These are phyloP conservation scores for Carapus acus DNA, from an alignment of 2,797 vertebrate species.

Conservation along the genomic window DNA sequence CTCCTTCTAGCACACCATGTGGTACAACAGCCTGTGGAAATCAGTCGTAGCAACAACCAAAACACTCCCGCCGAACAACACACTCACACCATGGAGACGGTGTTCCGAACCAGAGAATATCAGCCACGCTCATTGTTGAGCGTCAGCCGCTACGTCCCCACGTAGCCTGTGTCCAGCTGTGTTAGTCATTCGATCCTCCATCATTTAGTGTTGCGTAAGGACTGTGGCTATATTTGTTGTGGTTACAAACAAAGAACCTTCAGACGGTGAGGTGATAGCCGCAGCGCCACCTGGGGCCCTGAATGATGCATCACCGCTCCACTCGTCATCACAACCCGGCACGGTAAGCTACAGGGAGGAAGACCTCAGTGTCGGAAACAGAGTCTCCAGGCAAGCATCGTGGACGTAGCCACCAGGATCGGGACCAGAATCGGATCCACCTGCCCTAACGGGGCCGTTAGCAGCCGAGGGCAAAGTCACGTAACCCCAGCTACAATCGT, in stretches of 20 bases:
- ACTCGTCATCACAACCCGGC: slow-evolving; percentile 7
- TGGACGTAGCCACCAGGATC: no score
- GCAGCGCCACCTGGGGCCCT: slow-evolving; percentile 6
- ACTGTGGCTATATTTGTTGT: not conserved
- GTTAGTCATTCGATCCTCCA: not conserved
- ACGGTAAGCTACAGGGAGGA: not conserved
- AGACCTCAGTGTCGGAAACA: slow-evolving; percentile 8
- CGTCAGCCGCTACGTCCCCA: slow-evolving; percentile 42
- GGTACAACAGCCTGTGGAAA: no score
- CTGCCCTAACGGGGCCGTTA: slow-evolving; percentile 14
- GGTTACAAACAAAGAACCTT: not conserved
- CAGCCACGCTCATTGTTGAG: slow-evolving; percentile 48
- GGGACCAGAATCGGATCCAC: slow-evolving; percentile 30
- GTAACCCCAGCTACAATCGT: slow-evolving; percentile 19
- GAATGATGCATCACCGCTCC: slow-evolving; percentile 33
- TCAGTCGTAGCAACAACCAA: no score
- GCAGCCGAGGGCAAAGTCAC: slow-evolving; percentile 36
- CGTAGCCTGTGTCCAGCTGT: slow-evolving; percentile 35
- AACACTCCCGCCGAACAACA: no score
- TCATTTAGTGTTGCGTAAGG: not conserved
- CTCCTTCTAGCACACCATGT: no score
- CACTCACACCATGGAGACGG: no score
- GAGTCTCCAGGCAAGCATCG: no score
- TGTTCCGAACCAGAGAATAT: slow-evolving; percentile 34
- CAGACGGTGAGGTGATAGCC: slow-evolving; percentile 4